These are phyloP conservation scores for Drosophila rellima DNA, from an alignment of 2,888 invertebrate species.

Conservation along the genomic window DNA sequence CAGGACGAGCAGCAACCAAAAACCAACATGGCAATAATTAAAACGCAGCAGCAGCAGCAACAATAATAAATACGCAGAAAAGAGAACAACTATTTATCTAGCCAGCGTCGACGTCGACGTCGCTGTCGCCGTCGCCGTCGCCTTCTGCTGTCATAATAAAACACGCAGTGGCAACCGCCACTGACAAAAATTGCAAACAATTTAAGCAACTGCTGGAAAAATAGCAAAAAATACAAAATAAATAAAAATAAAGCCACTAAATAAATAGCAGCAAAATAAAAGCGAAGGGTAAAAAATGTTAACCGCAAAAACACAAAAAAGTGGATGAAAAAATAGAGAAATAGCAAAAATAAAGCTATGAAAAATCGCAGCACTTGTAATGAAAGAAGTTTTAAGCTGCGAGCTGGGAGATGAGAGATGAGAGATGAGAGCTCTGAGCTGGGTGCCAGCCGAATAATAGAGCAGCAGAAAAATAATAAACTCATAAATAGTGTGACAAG, in stretches of 20 bases:
- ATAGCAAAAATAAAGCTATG: slow-evolving; percentile 49
- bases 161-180: slow-evolving; percentile 66
- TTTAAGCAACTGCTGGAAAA: slow-evolving; percentile 63
- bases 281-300: slow-evolving; percentile 49
- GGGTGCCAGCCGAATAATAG: slow-evolving; percentile 58
- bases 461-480: slow-evolving; percentile 73
- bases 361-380: slow-evolving; percentile 78
- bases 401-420: slow-evolving; percentile 29
- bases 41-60: slow-evolving; percentile 40
- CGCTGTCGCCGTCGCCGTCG: slow-evolving; percentile 22
- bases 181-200: slow-evolving; percentile 78
- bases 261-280: slow-evolving; percentile 63
- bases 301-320: slow-evolving; percentile 36
- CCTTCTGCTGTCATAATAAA: slow-evolving; percentile 77
- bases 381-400: slow-evolving; percentile 78
- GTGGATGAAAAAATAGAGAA: slow-evolving; percentile 15
- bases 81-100: slow-evolving; percentile 69
- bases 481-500: slow-evolving; percentile 80
- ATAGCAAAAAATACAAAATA: slow-evolving; percentile 5
- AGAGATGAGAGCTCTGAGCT: slow-evolving; percentile 13
- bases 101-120: slow-evolving; percentile 18
- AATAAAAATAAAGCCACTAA: slow-evolving; percentile 57
- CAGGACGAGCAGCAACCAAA: slow-evolving; percentile 22
- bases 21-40: slow-evolving; percentile 68
- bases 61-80: slow-evolving; percentile 8